These are phyloP conservation scores for Latrodectus geometricus DNA, from an alignment of 1,140 invertebrate species.

Conservation along the genomic window DNA sequence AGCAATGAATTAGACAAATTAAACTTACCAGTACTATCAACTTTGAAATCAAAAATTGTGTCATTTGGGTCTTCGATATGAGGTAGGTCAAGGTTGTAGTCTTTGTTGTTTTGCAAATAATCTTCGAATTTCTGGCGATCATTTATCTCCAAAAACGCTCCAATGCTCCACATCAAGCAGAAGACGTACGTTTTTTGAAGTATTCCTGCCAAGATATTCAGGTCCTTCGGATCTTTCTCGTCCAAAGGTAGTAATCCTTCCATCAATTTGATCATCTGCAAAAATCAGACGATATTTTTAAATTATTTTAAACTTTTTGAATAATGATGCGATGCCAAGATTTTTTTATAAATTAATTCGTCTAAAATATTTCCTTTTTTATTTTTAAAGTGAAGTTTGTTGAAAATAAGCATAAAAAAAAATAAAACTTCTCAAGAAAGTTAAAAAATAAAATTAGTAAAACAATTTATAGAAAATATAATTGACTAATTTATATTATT, in stretches of 20 bases:
- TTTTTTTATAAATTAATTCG: too few relatives aligned
- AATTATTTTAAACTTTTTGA: too few relatives aligned
- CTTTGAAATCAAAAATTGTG: slow-evolving; percentile 90
- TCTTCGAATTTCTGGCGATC: slow-evolving; percentile 85
- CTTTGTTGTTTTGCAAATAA: slow-evolving; percentile 79
- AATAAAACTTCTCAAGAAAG: too few relatives aligned
- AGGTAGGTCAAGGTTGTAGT: slow-evolving; percentile 78
- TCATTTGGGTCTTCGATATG: slow-evolving; percentile 71
- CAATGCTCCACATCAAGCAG: slow-evolving; percentile 88
- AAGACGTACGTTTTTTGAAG: slow-evolving; percentile 85
- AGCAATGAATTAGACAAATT: too few relatives aligned
- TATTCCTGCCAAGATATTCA: slow-evolving; percentile 70
- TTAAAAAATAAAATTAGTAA: too few relatives aligned
- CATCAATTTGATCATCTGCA: slow-evolving; percentile 82
- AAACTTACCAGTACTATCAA: slow-evolving; percentile 68
- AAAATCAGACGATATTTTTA: too few relatives aligned
- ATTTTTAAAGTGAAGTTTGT: too few relatives aligned
- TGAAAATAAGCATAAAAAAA: too few relatives aligned
- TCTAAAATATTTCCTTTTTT: too few relatives aligned
- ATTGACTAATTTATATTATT: too few relatives aligned
- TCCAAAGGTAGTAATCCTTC: slow-evolving; percentile 85
- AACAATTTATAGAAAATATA: too few relatives aligned
- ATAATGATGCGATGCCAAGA: too few relatives aligned
- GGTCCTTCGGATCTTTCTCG: slow-evolving; percentile 72
- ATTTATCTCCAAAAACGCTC: slow-evolving; percentile 86